phyloP scores from a whole-genome alignment of 2,888 invertebrate species.

The Chloromyia formosa region DNA sequence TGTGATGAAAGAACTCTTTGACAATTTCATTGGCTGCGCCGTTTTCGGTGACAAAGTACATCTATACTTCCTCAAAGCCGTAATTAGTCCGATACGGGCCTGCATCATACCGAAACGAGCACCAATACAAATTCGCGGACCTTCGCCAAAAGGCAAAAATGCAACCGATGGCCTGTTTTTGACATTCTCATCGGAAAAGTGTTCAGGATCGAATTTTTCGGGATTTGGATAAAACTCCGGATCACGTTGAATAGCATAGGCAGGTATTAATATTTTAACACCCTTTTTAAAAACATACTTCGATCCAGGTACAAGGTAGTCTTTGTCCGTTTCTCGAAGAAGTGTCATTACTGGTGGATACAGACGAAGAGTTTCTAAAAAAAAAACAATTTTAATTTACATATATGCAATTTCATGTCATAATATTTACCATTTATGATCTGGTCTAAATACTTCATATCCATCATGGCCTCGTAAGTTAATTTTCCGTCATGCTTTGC shows the following conservation, averaged over 20 bases:
- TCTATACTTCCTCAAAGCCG: slow-evolving; percentile 23
- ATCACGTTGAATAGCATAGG: slow-evolving; percentile 57
- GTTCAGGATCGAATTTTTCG: slow-evolving; percentile 57
- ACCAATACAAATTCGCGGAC: slow-evolving; percentile 48
- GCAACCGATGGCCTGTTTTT: slow-evolving; percentile 24
- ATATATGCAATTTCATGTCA: not conserved
- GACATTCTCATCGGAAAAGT: slow-evolving; percentile 55
- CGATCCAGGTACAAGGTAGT: slow-evolving; percentile 53
- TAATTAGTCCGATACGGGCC: slow-evolving; percentile 45
- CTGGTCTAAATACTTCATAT: slow-evolving; percentile 66
- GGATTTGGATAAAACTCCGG: slow-evolving; percentile 58
- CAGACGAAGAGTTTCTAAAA: slow-evolving; percentile 60
- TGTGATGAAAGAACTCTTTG: slow-evolving; percentile 15
- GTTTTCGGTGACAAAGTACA: slow-evolving; percentile 51
- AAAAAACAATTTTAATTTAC: slow-evolving; percentile 1
- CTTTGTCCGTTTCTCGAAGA: slow-evolving; percentile 54
- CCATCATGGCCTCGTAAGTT: slow-evolving; percentile 64
- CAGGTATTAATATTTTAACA: slow-evolving; percentile 53
- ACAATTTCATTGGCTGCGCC: slow-evolving; percentile 22
- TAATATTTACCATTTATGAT: slow-evolving; percentile 62
- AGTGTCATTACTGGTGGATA: slow-evolving; percentile 59
- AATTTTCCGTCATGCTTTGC: slow-evolving; percentile 57
- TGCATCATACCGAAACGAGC: slow-evolving; percentile 50
- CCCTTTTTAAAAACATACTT: slow-evolving; percentile 53
- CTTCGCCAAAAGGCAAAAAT: slow-evolving; percentile 48